Evolutionary conservation across 92 coral and sea anemone species (phyloP), one percentile per base, ranked within the genome.

Genomic region (Scolanthus callimorphus): DNA sequence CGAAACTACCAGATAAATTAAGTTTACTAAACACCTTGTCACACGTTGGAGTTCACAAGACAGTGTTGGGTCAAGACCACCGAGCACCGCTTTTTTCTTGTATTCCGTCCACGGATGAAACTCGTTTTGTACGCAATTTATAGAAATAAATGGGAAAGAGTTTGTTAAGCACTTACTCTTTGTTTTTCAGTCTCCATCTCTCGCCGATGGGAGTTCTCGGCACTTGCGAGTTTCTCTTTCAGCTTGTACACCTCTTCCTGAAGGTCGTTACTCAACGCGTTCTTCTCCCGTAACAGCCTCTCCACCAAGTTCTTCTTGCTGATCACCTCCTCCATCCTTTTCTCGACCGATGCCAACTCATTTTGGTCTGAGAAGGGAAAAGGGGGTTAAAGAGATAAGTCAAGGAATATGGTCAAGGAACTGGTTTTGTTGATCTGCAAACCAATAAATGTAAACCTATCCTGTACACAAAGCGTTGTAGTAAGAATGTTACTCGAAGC

Each of bases 171-270:
- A 49, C 75, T 20, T 65, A 91, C 97, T 89, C 86, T 91, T 49
- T 88, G 92, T 55, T 68, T 88, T 37, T 83, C 92, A 17, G 82
- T 82, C 27, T 91, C 97, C 12, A 91, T 62, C 51, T 91, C 97
- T 62, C 96, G 67, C 31, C 74, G 72, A 68, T 76, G 74, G 0
- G 73, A 53, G 47, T 59, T 77, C 57, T 83, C 86, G n/a, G 69
- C 82, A 57, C 61, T 84, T 27, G 89, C 73, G 27, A 88, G 81
- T 47, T 85, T 85, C 29, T 89, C 89, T 52, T 88, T 88, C 31
- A 91, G 77, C 23, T 58, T 71, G 20, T 60, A 59, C 17, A 91
- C 88, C 44, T 91, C 97, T 15, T 91, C 89, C 48, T 91, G 91
- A 4, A 91, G 76, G 27, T 72, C 77, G 23, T 81, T 88, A 8